Percentiles rank a stretch among this genome's conserved stretches.
Conservation (phyloP, 2,888 invertebrate genomes). For the Macropis europaea region DNA sequence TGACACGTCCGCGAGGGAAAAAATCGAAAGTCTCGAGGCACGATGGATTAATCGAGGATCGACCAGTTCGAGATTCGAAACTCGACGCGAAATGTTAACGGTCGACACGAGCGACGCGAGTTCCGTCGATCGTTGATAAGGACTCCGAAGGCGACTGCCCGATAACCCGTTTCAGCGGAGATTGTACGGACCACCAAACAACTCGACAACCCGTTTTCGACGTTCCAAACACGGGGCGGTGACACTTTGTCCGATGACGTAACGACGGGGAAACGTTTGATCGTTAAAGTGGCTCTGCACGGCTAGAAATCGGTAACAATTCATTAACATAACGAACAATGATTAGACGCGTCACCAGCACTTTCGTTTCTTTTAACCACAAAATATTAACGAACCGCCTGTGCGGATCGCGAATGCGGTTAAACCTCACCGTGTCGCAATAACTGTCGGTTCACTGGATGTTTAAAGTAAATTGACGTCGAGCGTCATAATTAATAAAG, state of each 20-base stretch:
- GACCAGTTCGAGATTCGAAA: too few species aligned
- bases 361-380: not conserved
- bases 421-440: too few species aligned
- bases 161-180: constrained; percentile 62
- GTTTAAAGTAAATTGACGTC: too few species aligned
- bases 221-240: constrained; percentile 16
- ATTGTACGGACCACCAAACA: constrained; percentile 46
- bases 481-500: too few species aligned
- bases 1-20: too few species aligned
- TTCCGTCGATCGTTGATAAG: constrained; percentile 56
- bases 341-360: constrained; percentile 9
- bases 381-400: too few species aligned
- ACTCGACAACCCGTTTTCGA: constrained; percentile 48
- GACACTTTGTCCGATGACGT: constrained; percentile 25
- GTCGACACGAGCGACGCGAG: not conserved
- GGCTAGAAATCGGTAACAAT: not conserved
- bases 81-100: not conserved
- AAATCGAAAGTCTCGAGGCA: too few species aligned
- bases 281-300: not conserved
- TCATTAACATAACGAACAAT: not conserved
- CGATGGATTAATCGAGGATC: constrained; percentile 3
- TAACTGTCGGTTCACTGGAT: too few species aligned
- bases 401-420: too few species aligned
- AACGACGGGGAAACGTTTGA: constrained; percentile 7
- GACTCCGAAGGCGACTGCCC: constrained; percentile 54